phyloP scores from a whole-genome alignment of 2,888 invertebrate genomes.

The Sarcophaga variegata region DNA sequence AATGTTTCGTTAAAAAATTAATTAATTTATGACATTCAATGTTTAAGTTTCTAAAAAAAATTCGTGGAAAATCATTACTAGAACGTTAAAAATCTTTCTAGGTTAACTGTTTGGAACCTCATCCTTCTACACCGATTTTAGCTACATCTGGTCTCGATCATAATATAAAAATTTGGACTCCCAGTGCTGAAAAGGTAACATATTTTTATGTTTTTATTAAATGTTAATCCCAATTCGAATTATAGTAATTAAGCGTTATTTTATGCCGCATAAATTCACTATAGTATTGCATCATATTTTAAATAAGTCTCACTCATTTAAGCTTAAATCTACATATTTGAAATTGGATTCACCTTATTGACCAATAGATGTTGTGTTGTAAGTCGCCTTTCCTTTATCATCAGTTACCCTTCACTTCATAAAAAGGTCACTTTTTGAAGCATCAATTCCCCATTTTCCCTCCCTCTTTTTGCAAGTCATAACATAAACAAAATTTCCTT shows the following conservation, averaged over 20 bases:
- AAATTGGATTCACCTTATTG: too few species aligned
- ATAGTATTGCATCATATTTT: neutral
- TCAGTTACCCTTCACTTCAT: too few species aligned
- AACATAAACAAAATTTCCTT: too few species aligned
- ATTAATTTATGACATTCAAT: too few species aligned
- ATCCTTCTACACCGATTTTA: constrained; percentile 92
- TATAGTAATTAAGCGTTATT: neutral
- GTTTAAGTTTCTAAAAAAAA: too few species aligned
- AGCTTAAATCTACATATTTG: neutral
- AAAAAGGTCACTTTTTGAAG: too few species aligned
- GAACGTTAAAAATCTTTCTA: constrained; percentile 47
- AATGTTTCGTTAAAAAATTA: too few species aligned
- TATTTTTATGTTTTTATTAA: neutral
- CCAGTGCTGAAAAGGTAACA: constrained; percentile 80
- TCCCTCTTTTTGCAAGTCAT: too few species aligned
- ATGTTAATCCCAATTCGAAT: constrained; percentile 9
- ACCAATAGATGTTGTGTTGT: too few species aligned
- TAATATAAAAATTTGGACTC: constrained; percentile 96
- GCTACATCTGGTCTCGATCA: constrained; percentile 94
- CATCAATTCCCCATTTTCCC: too few species aligned
- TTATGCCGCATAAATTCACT: neutral
- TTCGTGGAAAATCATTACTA: too few species aligned
- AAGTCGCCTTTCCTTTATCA: too few species aligned
- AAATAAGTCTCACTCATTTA: neutral
- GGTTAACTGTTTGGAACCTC: constrained; percentile 93